phyloP scores from a whole-genome alignment of 2,888 invertebrate species.

The Drosophila silvestris region DNA sequence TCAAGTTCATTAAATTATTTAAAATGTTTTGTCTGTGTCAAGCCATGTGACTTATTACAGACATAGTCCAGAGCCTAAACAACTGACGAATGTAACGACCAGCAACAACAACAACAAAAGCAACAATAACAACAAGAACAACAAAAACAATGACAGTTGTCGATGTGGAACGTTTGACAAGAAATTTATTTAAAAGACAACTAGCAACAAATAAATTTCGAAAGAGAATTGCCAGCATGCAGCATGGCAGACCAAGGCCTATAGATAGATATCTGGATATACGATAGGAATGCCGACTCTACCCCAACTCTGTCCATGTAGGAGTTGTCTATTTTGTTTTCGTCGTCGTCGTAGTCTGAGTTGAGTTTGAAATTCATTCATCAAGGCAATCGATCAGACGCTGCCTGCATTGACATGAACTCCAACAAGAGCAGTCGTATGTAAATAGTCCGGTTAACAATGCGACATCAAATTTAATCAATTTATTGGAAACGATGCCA shows the following conservation, averaged over 20 bases:
- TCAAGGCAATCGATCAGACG: constrained; percentile 79
- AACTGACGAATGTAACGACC: constrained; percentile 72
- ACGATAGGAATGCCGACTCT: constrained; percentile 45
- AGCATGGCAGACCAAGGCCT: constrained; percentile 30
- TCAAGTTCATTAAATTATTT: constrained; percentile 79
- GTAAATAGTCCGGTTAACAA: constrained; percentile 71
- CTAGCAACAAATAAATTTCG: constrained; percentile 79
- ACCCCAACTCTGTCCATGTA: constrained; percentile 44
- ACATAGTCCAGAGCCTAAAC: constrained; percentile 59
- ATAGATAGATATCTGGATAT: constrained; percentile 21
- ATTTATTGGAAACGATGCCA: constrained; percentile 74
- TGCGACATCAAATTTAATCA: constrained; percentile 79
- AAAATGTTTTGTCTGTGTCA: constrained; percentile 72
- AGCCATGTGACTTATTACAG: constrained; percentile 76
- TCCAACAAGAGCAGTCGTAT: constrained; percentile 46
- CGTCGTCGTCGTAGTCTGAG: constrained; percentile 22
- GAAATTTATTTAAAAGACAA: constrained; percentile 82
- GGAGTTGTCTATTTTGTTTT: constrained; percentile 40
- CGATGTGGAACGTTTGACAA: constrained; percentile 68
- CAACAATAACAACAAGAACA: constrained; percentile 19
- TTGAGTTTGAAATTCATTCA: constrained; percentile 75
- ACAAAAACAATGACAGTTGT: constrained; percentile 12
- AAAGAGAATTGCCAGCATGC: constrained; percentile 49
- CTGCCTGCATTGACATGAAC: constrained; percentile 46
- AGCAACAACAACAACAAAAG: constrained; percentile 24